Base-by-base conservation (phyloP, 2,113 vertebrate genomes). In the Rhipidura dahli region DNA sequence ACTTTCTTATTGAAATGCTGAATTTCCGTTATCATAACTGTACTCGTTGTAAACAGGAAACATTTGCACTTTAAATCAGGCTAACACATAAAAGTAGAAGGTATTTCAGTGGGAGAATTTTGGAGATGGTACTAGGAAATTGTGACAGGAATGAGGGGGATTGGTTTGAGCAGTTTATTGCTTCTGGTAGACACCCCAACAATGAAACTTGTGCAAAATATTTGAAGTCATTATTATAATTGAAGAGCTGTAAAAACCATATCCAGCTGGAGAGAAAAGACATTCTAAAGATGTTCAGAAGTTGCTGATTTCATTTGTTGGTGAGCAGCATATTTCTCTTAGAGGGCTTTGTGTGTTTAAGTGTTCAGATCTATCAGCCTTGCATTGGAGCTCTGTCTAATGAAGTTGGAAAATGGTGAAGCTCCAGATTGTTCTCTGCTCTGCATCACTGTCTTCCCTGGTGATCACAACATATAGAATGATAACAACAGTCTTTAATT, bases 41-140 rank as follows among this genome's bases (percentile, higher is more conserved):
- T 82, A 44, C 37, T 75, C 53, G 11, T 10, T 15, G 49, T 86
- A 91, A 95, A 83, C 54, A 95, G 92, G 83, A 93, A 96, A 95
- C 23, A 80, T 86, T 87, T 89, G 63, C 42, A 69, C 50, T 93
- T 95, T 44, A 33, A 57, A 89, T 87, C 56, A 91, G 39, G 22
- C 35, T 72, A 35, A 72, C 35, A 31, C 21, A n/a, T 51, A 56
- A 89, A 91, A 49, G 37, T 18, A 61, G 64, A 53, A 57, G 37
- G 16, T 53, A 57, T 73, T 93, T 79, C 57, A 64, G 11, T 60
- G 14, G 15, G 33, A 79, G 61, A 88, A 53, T 83, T 92, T 79
- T 51, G 39, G 30, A 85, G 49, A 45, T 39, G 42, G 10, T 2
- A 13, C 19, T 23, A 33, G 35, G 56, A 83, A 61, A 27, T 33